Evolutionary conservation across 2,888 invertebrate species (phyloP), one percentile per base, ranked within the genome.

Genomic region (Galerucella nymphaeae): DNA sequence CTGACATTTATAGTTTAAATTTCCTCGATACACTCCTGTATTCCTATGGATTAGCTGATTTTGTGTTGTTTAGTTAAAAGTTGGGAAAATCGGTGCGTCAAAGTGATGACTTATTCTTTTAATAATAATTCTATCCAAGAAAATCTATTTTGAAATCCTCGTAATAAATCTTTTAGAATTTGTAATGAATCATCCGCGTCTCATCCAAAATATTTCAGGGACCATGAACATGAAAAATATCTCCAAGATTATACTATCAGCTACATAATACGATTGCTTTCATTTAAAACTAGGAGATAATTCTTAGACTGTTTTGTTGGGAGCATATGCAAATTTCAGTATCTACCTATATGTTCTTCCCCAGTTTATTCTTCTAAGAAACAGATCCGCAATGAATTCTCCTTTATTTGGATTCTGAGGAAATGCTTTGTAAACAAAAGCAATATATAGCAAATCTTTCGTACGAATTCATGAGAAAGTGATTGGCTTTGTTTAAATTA

Each of bases 401-500:
- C 45, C 45, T 23, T 45, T 45, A 45, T 48, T 18, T 13, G 45
- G 20, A 63, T 63, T 63, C 63, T 18, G 1, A 63, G 45, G 13
- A 45, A 63, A 63, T 45, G 18, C 63, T 48, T 20, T 45, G 63
- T 48, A 48, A 45, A 63, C 48, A 45, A 45, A 45, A 45, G 18
- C 63, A 45, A 63, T 63, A 48, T 61, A 45, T 45, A 20, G 14
- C 48, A 61, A 23, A 45, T 18, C 53, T 53, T 53, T 53, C 53
- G 53, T 53, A 53, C 53, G 16, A 1, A 8, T 18, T 53, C 53
- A 53, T 53, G 53, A 53, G 5, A 58, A 20, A 41, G 41, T 66
- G 23, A 58, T 58, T 57, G 66, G 55, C 18, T 66, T 11, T 41
- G 18, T 66, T 55, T 66, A 45, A 66, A 66, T 66, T 66, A 57